Evolutionary conservation across 2,888 invertebrate species (phyloP), one percentile per base, ranked within the genome.

Genomic region (Platycheirus rosarum): DNA sequence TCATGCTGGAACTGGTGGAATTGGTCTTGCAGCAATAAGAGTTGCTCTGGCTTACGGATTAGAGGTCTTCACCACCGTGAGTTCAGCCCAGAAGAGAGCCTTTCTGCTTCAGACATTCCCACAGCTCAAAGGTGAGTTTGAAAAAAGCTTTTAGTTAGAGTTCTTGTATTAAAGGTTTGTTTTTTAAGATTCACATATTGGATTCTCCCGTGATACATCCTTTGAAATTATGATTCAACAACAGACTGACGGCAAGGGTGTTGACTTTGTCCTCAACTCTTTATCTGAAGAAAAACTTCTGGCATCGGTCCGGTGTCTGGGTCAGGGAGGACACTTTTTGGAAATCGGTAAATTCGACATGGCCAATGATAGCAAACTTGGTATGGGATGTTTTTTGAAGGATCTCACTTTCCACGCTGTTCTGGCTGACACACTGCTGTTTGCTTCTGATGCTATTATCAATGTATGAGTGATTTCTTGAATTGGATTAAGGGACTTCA

Each of bases 231-330:
- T 97, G 93, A 93, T 99, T 66, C 92, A 95, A 86, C 92, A 92
- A 51, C 93, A 94, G 87, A 98, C 98, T 0, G 92, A 94, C 6
- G 98, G 98, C 9, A 92, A 92, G 85, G 98, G 98, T 37, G 98
- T 99, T 0, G 96, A 99, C 87, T 91, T 98, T 63, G 95, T 98
- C 11, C 91, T 97, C 6, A 99, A 99, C 89, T 98, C 97, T 0
- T 91, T 99, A 46, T 94, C 98, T 0, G 98, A 97, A 87, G 98
- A 98, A 49, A 98, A 98, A 89, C 92, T 98, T 0, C 92, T 93
- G 87, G 95, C 94, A 0, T 94, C 94, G 0, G 89, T 94, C 0
- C 91, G 93, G 2, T 94, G 94, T 85, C 88, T 94, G 8, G 93
- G 92, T 0, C 85, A 85, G 1, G 91, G 92, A 0, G 94, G 97